Conservation (phyloP, 2,797 vertebrate species). For the Notolabrus celidotus region DNA sequence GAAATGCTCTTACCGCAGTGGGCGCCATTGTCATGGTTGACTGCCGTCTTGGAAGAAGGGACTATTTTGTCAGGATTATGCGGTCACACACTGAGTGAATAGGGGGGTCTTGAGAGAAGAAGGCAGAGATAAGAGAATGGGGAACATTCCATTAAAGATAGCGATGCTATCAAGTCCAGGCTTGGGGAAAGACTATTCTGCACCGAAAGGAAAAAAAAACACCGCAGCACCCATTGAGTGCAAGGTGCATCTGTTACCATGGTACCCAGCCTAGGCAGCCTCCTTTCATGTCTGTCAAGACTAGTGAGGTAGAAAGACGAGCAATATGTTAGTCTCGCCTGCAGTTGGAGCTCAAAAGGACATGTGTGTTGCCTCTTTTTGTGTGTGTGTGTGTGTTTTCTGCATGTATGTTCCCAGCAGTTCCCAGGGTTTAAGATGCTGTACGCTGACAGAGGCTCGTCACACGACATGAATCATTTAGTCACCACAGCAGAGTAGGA, state of each 20-base stretch:
- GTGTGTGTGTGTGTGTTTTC: conserved; percentile 3
- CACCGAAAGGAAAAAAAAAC: conserved; percentile 38
- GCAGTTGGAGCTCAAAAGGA: conserved; percentile 60
- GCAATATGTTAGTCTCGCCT: conserved; percentile 65
- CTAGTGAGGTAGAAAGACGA: conserved; percentile 61
- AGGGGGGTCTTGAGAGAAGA: conserved; percentile 68
- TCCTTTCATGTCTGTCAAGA: conserved; percentile 83
- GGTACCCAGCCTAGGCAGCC: conserved; percentile 83
- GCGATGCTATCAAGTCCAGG: conserved; percentile 68
- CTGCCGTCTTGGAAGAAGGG: conserved; percentile 67
- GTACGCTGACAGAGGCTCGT: conserved; percentile 77
- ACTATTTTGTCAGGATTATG: conserved; percentile 75
- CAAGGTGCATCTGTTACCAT: conserved; percentile 88
- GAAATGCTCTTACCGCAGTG: conserved; percentile 63
- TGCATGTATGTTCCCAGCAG: conserved; percentile 50
- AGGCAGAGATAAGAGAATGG: conserved; percentile 73
- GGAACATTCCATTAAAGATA: conserved; percentile 80
- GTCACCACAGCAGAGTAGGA: conserved; percentile 80
- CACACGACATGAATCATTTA: conserved; percentile 88
- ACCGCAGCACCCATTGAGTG: conserved; percentile 65
- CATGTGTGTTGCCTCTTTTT: conserved; percentile 19
- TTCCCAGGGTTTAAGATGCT: conserved; percentile 63
- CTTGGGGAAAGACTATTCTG: conserved; percentile 70
- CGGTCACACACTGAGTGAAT: conserved; percentile 67
- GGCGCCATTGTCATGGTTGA: conserved; percentile 62